These are phyloP conservation scores for Tetragnatha montana DNA, from an alignment of 2,888 invertebrate genomes.

Conservation along the genomic window DNA sequence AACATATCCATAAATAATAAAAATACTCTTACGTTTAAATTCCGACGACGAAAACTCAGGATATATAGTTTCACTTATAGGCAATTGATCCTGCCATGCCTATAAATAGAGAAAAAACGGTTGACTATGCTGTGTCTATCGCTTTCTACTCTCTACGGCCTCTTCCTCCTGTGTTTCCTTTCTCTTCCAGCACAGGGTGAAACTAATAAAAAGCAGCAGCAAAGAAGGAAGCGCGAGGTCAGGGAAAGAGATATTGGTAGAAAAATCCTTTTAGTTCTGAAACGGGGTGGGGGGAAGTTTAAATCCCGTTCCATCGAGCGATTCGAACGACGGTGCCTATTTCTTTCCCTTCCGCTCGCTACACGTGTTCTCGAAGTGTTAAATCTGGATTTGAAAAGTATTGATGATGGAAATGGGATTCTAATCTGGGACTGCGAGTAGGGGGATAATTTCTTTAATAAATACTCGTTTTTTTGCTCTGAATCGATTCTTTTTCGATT, in stretches of 20 bases:
- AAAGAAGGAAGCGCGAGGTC: not conserved
- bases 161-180: not conserved
- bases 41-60: no score
- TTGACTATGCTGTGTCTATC: no score
- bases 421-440: slow-evolving; percentile 7
- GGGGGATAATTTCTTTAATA: not conserved
- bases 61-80: no score
- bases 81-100: no score
- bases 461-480: not conserved
- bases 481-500: not conserved
- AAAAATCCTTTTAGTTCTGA: slow-evolving; percentile 24
- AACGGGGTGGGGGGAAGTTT: not conserved
- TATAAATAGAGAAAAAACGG: no score
- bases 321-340: not conserved
- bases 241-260: slow-evolving; percentile 7
- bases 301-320: slow-evolving; percentile 31
- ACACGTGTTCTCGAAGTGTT: slow-evolving; percentile 17
- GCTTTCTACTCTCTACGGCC: not conserved
- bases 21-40: no score
- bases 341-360: not conserved
- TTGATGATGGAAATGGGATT: slow-evolving; percentile 26
- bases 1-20: no score
- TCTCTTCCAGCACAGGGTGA: not conserved
- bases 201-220: slow-evolving; percentile 4
- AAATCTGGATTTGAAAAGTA: slow-evolving; percentile 6